These are phyloP conservation scores for Intellagama lesueurii DNA, from an alignment of 2,797 vertebrate genomes.

Conservation along the genomic window DNA sequence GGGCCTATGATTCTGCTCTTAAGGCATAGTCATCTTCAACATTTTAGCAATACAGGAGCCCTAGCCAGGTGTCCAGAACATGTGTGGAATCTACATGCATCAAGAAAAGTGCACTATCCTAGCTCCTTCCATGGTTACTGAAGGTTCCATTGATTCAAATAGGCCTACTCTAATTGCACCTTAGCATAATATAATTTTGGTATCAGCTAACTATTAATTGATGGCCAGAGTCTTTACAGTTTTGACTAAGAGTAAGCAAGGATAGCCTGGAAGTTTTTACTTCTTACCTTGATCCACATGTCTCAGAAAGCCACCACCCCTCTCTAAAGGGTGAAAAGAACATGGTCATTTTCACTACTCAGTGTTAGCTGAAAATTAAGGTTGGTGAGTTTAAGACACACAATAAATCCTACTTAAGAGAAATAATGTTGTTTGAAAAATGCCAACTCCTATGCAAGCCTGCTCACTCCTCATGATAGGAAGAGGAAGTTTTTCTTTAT, in stretches of 20 bases:
- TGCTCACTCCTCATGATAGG: neutral
- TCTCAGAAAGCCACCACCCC: too few species aligned
- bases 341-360: neutral
- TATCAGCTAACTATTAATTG: too few species aligned
- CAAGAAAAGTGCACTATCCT: too few species aligned
- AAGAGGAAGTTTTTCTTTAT: neutral
- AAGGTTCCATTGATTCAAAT: too few species aligned
- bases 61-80: too few species aligned
- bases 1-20: too few species aligned
- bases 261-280: neutral
- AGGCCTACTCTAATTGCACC: too few species aligned
- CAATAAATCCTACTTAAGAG: neutral
- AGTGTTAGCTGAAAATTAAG: neutral
- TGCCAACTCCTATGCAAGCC: neutral
- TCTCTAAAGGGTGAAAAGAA: neutral
- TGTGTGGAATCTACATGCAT: neutral
- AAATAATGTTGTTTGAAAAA: neutral
- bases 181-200: too few species aligned
- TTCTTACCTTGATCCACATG: neutral
- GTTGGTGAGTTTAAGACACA: neutral
- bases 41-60: too few species aligned
- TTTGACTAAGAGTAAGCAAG: neutral
- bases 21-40: too few species aligned
- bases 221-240: neutral
- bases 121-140: too few species aligned